phyloP scores from a whole-genome alignment of 2,888 invertebrate genomes.

The Pyrocoelia pectoralis region DNA sequence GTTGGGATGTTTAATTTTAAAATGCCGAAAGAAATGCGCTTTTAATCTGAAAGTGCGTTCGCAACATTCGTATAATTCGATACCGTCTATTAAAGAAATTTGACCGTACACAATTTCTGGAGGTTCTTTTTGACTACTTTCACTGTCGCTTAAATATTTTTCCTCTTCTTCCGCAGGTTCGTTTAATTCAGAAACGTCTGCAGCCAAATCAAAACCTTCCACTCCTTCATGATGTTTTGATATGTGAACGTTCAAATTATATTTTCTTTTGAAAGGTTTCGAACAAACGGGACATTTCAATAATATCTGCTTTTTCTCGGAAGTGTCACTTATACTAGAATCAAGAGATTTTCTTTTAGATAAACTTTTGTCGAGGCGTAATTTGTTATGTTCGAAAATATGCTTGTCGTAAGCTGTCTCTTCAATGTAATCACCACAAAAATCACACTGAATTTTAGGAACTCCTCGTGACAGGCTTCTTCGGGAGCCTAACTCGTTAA shows the following conservation, averaged over 20 bases:
- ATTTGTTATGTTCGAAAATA: constrained; percentile 27
- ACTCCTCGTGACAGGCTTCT: constrained; percentile 19
- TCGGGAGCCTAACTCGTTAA: constrained; percentile 6
- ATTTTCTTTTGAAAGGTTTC: constrained; percentile 20
- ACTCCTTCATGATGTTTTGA: constrained; percentile 15
- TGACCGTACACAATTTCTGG: background rate
- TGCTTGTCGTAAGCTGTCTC: constrained; percentile 28
- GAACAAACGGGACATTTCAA: constrained; percentile 24
- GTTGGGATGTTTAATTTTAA: constrained; percentile 17
- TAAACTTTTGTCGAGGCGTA: constrained; percentile 13
- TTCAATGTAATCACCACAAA: constrained; percentile 29
- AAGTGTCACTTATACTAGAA: background rate
- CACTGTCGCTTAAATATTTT: background rate
- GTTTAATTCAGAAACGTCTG: background rate
- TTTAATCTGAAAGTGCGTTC: constrained; percentile 22
- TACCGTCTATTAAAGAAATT: background rate
- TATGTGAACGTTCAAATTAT: constrained; percentile 22
- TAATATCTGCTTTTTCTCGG: constrained; percentile 5
- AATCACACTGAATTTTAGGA: constrained; percentile 32
- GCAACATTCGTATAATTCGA: constrained; percentile 20
- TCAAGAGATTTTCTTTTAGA: constrained; percentile 10
- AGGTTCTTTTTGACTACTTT: constrained; percentile 2
- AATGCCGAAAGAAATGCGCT: constrained; percentile 27
- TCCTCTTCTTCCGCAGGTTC: background rate
- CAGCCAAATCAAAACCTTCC: background rate